These are phyloP conservation scores for Xyrichtys novacula DNA, from an alignment of 2,797 vertebrate genomes.

Conservation along the genomic window DNA sequence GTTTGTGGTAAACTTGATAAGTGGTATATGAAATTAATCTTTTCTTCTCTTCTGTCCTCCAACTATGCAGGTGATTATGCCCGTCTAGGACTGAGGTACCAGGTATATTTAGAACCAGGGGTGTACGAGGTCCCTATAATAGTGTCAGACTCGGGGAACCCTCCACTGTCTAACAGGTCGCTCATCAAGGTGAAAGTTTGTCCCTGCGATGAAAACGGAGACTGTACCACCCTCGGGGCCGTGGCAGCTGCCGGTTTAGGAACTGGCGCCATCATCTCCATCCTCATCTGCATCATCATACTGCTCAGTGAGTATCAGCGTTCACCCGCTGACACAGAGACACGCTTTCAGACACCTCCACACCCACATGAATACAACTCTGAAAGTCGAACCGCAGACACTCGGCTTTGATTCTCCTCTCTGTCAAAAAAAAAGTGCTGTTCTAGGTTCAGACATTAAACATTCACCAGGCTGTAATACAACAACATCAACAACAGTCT, in stretches of 20 bases:
- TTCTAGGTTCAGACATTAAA: constrained; percentile 41
- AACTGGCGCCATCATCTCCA: constrained; percentile 94
- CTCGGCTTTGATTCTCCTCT: constrained; percentile 31
- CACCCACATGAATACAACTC: not conserved
- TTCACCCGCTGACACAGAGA: not conserved
- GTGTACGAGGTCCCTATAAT: constrained; percentile 92
- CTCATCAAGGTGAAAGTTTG: constrained; percentile 97
- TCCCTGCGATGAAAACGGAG: constrained; percentile 92
- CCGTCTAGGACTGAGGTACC: constrained; percentile 89
- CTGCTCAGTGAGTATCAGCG: constrained; percentile 89
- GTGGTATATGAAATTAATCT: too few relatives aligned
- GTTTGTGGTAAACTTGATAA: too few relatives aligned
- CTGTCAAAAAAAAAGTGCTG: constrained; percentile 18
- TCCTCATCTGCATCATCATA: constrained; percentile 94
- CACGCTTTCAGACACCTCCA: not conserved
- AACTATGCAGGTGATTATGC: constrained; percentile 88
- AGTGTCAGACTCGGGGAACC: constrained; percentile 95
- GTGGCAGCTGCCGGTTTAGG: constrained; percentile 92
- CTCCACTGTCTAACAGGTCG: constrained; percentile 91
- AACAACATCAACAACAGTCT: constrained; percentile 49
- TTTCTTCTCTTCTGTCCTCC: not conserved
- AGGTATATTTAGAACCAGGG: constrained; percentile 90
- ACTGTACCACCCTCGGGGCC: constrained; percentile 92
- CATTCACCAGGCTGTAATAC: constrained; percentile 47
- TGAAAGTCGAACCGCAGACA: constrained; percentile 16